A percentile compares a stretch with the other conserved stretches of the same genome.
These are phyloP conservation scores for Bombus sylvicola DNA, from an alignment of 1,140 invertebrate species.

Conservation along the genomic window DNA sequence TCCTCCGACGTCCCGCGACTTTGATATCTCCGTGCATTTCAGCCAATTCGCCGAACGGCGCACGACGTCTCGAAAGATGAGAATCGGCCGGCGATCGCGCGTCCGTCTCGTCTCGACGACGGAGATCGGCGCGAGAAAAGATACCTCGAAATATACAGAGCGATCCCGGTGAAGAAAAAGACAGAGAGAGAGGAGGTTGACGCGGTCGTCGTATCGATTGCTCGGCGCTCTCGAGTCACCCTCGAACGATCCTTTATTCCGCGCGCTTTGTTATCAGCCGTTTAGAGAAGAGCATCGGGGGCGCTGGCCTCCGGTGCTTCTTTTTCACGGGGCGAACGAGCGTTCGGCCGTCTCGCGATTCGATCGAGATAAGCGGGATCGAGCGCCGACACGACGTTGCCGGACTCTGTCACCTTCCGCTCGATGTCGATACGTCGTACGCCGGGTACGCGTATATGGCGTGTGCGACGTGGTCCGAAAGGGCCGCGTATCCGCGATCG, in stretches of 20 bases:
- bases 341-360: constrained; percentile 23
- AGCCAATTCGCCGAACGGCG: too few relatives aligned
- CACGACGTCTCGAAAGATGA: too few relatives aligned
- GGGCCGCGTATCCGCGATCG: neutral
- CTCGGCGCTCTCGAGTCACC: constrained; percentile 37
- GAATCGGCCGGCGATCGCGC: too few relatives aligned
- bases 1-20: neutral
- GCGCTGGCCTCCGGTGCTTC: constrained; percentile 54
- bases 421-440: neutral
- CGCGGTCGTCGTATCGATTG: constrained; percentile 55
- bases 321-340: constrained; percentile 38
- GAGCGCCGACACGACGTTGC: constrained; percentile 49
- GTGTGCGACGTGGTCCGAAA: too few relatives aligned
- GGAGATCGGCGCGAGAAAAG: neutral
- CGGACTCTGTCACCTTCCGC: neutral
- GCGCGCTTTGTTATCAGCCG: constrained; percentile 60
- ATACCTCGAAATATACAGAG: neutral
- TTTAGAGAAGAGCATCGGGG: constrained; percentile 31
- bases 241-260: constrained; percentile 50
- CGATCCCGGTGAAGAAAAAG: neutral
- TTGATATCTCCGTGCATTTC: neutral
- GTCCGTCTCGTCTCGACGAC: neutral
- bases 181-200: neutral
- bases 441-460: neutral
- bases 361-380: constrained; percentile 56